phyloP scores from a whole-genome alignment of 2,888 invertebrate species.

The Acrobasis consociella region DNA sequence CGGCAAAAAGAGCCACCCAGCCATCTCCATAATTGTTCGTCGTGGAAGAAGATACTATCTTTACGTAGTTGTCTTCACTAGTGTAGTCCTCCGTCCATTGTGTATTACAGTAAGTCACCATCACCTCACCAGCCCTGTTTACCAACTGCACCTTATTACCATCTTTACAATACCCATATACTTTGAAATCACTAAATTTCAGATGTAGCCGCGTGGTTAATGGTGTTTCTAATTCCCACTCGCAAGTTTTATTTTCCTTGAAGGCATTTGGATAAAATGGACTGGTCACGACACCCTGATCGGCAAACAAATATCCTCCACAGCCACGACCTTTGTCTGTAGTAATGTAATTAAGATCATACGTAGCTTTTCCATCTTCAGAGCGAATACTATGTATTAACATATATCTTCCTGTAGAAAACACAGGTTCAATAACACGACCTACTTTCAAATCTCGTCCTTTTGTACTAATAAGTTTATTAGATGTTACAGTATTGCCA shows the following conservation, averaged over 20 bases:
- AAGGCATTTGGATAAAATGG: conserved; percentile 65
- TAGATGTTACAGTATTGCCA: conserved; percentile 44
- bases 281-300: conserved; percentile 61
- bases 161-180: not conserved
- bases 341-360: conserved; percentile 60
- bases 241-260: conserved; percentile 55
- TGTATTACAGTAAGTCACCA: not conserved
- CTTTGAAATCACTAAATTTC: conserved; percentile 48
- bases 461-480: not conserved
- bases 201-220: conserved; percentile 51
- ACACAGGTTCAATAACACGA: conserved; percentile 66
- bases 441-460: not conserved
- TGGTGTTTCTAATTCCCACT: conserved; percentile 71
- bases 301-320: conserved; percentile 58
- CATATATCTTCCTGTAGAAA: conserved; percentile 86
- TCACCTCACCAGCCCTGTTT: not conserved
- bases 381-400: conserved; percentile 74
- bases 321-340: conserved; percentile 68
- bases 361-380: conserved; percentile 43
- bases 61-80: conserved; percentile 1
- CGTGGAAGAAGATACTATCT: not conserved
- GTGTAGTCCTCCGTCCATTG: not conserved
- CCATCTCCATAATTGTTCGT: not conserved
- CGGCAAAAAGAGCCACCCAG: conserved; percentile 1
- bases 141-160: not conserved